Conservation (phyloP, 2,113 vertebrate genomes). For the Platysternon megacephalum region DNA sequence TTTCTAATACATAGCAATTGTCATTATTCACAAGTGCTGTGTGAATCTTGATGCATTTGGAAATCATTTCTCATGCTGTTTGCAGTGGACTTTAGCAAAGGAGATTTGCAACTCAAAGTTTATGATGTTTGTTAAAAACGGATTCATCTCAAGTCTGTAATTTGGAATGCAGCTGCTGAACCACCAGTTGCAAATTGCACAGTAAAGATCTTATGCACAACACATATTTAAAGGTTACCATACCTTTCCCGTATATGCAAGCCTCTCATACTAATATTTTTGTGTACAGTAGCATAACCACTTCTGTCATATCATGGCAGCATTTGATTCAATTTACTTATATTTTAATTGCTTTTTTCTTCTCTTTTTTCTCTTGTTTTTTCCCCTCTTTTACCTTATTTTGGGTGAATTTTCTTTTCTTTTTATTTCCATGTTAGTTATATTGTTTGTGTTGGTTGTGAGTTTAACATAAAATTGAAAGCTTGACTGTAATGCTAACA, state of each 20-base stretch:
- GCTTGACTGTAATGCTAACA: not conserved
- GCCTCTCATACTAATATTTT: constrained; percentile 52
- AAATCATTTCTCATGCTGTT: not conserved
- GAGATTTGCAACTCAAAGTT: constrained; percentile 20
- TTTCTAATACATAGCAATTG: not conserved
- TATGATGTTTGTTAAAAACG: constrained; percentile 38
- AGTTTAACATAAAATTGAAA: not conserved
- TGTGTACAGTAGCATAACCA: constrained; percentile 59
- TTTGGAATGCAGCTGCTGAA: constrained; percentile 61
- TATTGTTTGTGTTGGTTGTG: not conserved
- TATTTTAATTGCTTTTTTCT: constrained; percentile 37
- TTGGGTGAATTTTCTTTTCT: constrained; percentile 28
- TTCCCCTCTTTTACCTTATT: not conserved
- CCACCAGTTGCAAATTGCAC: constrained; percentile 66
- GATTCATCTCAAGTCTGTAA: constrained; percentile 59
- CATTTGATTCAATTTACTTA: constrained; percentile 47
- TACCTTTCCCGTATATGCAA: constrained; percentile 30
- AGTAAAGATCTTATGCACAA: constrained; percentile 62
- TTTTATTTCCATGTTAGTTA: not conserved
- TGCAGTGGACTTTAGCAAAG: constrained; percentile 43
- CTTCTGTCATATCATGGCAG: constrained; percentile 50
- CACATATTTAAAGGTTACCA: constrained; percentile 65
- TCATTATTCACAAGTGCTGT: not conserved
- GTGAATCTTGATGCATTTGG: not conserved
- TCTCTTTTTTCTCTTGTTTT: not conserved